These are phyloP conservation scores for Trachymyrmex septentrionalis DNA, from an alignment of 1,140 invertebrate genomes.

Conservation along the genomic window DNA sequence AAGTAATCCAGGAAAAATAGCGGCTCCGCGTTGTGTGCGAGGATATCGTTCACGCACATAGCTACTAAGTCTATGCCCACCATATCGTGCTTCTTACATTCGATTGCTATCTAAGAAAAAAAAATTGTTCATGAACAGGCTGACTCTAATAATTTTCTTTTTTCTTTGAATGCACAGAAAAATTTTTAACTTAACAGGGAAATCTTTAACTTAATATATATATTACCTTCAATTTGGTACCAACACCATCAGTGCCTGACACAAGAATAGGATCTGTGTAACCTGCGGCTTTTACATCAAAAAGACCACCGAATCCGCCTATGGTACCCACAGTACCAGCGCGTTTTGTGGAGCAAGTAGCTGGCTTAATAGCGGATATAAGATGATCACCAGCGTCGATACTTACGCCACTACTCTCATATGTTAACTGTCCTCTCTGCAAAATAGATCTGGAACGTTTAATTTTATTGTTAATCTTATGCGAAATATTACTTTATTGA, in stretches of 20 bases:
- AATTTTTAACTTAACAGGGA: neutral
- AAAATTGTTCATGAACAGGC: conserved; percentile 4
- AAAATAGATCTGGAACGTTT: conserved; percentile 84
- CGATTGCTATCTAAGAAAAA: conserved; percentile 92
- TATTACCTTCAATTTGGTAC: conserved; percentile 97
- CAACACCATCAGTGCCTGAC: conserved; percentile 98
- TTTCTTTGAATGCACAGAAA: neutral
- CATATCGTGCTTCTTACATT: conserved; percentile 92
- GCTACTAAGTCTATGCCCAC: conserved; percentile 98
- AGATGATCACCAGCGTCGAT: conserved; percentile 96
- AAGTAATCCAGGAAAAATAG: conserved; percentile 99
- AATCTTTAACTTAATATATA: conserved; percentile 3
- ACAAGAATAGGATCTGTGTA: conserved; percentile 95
- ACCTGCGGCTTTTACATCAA: conserved; percentile 91
- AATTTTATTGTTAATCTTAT: conserved; percentile 8
- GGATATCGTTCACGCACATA: conserved; percentile 99
- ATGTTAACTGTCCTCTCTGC: conserved; percentile 90
- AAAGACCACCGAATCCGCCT: conserved; percentile 97
- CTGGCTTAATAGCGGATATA: conserved; percentile 93
- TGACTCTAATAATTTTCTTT: conserved; percentile 16
- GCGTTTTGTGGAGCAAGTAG: conserved; percentile 90
- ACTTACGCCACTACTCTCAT: conserved; percentile 97
- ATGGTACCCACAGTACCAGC: conserved; percentile 92
- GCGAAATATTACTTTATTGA: conserved; percentile 3
- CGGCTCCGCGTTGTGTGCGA: conserved; percentile 97